Evolutionary conservation across 2,113 vertebrate genomes (phyloP).

Genomic region (Neoarius graeffei): DNA sequence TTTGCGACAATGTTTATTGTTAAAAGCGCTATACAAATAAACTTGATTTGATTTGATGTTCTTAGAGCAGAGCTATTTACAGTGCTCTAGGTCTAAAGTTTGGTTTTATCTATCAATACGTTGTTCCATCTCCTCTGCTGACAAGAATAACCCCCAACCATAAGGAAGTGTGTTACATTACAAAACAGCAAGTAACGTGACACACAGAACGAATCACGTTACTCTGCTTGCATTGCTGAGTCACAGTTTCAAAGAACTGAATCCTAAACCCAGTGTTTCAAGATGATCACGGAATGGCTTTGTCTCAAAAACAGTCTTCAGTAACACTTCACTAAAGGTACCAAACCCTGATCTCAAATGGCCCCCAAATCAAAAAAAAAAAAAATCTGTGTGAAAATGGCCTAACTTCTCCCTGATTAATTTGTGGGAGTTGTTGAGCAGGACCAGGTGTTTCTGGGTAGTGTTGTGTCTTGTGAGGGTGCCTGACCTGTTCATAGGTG

Average conservation of each 20-base stretch:
- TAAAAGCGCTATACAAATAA: too few species aligned
- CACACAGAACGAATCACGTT: neutral
- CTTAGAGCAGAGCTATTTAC: too few species aligned
- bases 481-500: slow-evolving; percentile 83
- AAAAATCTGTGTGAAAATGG: too few species aligned
- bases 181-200: neutral
- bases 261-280: neutral
- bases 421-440: neutral
- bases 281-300: neutral
- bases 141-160: neutral
- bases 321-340: neutral
- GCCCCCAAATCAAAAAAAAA: too few species aligned
- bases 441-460: slow-evolving; percentile 18
- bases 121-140: neutral
- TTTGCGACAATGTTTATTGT: too few species aligned
- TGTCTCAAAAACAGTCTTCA: neutral
- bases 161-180: neutral
- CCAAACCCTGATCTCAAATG: neutral
- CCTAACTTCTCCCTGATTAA: neutral
- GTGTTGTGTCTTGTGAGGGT: neutral
- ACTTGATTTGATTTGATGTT: too few species aligned
- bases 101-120: neutral
- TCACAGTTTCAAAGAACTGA: too few species aligned
- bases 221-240: neutral
- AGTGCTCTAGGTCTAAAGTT: neutral